These are phyloP conservation scores for Cetonia aurata DNA, from an alignment of 2,888 invertebrate genomes.

Conservation along the genomic window DNA sequence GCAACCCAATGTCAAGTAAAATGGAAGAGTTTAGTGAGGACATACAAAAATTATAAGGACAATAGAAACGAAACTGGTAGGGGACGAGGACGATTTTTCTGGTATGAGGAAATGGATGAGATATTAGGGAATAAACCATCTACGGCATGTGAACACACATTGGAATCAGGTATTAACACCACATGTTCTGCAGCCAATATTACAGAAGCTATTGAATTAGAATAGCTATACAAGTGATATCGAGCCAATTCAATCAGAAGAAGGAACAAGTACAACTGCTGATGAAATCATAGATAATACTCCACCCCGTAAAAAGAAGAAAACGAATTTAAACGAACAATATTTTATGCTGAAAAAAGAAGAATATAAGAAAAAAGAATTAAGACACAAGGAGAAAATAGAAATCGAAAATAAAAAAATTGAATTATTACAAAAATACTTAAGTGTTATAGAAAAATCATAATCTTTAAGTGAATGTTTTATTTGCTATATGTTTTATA, in stretches of 20 bases:
- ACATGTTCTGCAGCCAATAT: background rate
- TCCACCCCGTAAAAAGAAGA: too few relatives aligned
- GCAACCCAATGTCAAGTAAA: conserved; percentile 16
- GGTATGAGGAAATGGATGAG: conserved; percentile 35
- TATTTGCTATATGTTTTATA: too few relatives aligned
- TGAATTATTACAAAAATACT: conserved; percentile 2
- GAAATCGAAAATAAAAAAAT: conserved; percentile 3
- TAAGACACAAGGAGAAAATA: background rate
- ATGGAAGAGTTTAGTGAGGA: conserved; percentile 41
- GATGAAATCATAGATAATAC: too few relatives aligned
- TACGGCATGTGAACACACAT: conserved; percentile 5
- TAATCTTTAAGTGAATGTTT: background rate
- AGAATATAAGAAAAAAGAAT: conserved; percentile 5
- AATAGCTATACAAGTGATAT: too few relatives aligned
- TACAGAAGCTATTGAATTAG: too few relatives aligned
- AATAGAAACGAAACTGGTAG: conserved; percentile 35
- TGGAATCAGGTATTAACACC: background rate
- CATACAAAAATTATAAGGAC: conserved; percentile 37
- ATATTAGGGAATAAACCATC: conserved; percentile 5
- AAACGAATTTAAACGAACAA: too few relatives aligned
- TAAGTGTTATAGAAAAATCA: background rate
- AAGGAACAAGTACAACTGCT: too few relatives aligned
- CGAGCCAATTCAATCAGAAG: too few relatives aligned
- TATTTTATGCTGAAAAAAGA: background rate
- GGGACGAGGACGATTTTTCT: conserved; percentile 26